Percentiles rank a stretch among this genome's conserved stretches.
Conservation (phyloP, 2,888 invertebrate species). For the Lottia gigantea region DNA sequence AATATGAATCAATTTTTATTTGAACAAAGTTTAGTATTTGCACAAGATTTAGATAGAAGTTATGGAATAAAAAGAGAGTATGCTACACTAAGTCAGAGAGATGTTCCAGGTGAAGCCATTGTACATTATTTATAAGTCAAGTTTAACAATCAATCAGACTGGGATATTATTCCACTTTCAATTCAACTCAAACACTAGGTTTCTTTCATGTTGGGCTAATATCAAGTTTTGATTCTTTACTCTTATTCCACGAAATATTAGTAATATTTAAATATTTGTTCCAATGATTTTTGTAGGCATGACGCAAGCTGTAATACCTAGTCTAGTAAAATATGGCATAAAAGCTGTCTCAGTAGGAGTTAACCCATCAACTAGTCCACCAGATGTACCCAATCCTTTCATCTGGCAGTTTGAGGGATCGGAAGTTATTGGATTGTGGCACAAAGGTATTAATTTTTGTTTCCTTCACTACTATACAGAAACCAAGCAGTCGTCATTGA, state of each 20-base stretch:
- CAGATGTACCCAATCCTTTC: constrained; percentile 57
- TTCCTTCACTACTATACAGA: neutral
- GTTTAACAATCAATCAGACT: no score
- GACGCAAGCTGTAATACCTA: constrained; percentile 56
- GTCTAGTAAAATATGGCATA: constrained; percentile 42
- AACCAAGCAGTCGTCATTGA: neutral
- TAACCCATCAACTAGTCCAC: constrained; percentile 55
- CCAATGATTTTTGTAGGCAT: constrained; percentile 39
- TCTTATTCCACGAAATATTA: no score
- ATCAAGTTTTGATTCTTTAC: no score
- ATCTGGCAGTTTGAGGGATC: constrained; percentile 47
- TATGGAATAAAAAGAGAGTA: constrained; percentile 47
- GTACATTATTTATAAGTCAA: no score
- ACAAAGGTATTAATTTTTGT: constrained; percentile 49
- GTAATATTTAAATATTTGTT: no score
- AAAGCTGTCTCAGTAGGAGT: constrained; percentile 60
- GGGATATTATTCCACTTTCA: no score
- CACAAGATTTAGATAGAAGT: constrained; percentile 44
- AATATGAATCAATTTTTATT: constrained; percentile 49
- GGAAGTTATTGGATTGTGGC: constrained; percentile 57
- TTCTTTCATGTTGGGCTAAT: no score
- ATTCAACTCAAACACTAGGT: no score
- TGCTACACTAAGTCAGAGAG: constrained; percentile 59
- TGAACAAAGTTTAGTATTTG: constrained; percentile 51
- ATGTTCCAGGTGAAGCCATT: constrained; percentile 57